phyloP scores from a whole-genome alignment of 2,888 invertebrate genomes.

The Lottia scabra region DNA sequence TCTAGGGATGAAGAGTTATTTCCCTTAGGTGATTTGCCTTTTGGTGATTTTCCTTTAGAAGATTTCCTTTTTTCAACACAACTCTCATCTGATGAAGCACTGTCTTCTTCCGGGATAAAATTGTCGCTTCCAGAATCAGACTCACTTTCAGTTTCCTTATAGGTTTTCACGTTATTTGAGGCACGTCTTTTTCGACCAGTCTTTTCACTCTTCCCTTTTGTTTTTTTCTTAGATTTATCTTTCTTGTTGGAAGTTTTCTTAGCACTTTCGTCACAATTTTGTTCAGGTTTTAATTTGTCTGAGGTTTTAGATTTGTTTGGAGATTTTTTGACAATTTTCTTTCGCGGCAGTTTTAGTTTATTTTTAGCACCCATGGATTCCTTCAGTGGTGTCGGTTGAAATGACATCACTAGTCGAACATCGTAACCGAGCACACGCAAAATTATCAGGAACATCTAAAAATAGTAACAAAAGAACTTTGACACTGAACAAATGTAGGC shows the following conservation, averaged over 20 bases:
- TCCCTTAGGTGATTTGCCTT: conserved; percentile 13
- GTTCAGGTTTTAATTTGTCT: no score
- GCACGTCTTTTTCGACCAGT: conserved; percentile 12
- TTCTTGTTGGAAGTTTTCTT: conserved; percentile 45
- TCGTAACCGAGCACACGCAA: conserved; percentile 85
- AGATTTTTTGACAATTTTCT: no score
- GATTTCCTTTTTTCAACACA: background rate
- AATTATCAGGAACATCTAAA: conserved; percentile 79
- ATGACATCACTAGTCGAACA: conserved; percentile 83
- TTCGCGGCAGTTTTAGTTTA: no score
- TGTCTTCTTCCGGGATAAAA: conserved; percentile 11
- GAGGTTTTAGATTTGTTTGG: no score
- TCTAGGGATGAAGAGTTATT: no score
- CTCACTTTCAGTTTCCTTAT: background rate
- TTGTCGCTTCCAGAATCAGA: background rate
- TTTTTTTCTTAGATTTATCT: conserved; percentile 57
- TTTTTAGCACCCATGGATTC: conserved; percentile 65
- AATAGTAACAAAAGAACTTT: no score
- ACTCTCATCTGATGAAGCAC: background rate
- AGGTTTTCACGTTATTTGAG: background rate
- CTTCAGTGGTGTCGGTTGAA: conserved; percentile 82
- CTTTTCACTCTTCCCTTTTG: conserved; percentile 13
- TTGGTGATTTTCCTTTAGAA: background rate
- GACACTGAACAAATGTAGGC: no score
- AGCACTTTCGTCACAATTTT: no score